These are phyloP conservation scores for Hemistola chrysoprasaria DNA, from an alignment of 2,888 invertebrate genomes.

Conservation along the genomic window DNA sequence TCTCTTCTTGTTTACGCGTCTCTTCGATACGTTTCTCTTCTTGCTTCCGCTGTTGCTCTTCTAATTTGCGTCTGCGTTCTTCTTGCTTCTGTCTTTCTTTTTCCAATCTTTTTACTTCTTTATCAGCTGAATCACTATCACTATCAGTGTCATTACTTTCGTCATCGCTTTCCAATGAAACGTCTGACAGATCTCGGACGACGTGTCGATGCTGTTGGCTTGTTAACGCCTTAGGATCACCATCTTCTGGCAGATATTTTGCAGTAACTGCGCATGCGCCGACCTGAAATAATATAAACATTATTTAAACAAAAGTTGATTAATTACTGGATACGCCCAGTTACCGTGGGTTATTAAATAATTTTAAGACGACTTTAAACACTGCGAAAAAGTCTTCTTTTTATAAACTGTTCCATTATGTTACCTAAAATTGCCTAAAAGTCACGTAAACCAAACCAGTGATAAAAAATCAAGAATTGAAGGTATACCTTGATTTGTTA, in stretches of 20 bases:
- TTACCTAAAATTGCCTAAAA: too few relatives aligned
- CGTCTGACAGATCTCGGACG: conserved; percentile 48
- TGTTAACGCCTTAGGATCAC: conserved; percentile 41
- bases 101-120: conserved; percentile 42
- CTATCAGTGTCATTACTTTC: conserved; percentile 38
- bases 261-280: conserved; percentile 64
- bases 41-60: conserved; percentile 31
- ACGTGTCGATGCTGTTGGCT: conserved; percentile 47
- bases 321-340: conserved; percentile 5
- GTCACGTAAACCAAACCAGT: conserved; percentile 1
- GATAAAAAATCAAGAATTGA: too few relatives aligned
- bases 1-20: conserved; percentile 35
- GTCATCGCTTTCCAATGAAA: conserved; percentile 41
- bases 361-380: too few relatives aligned
- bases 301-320: conserved; percentile 4
- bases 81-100: conserved; percentile 44
- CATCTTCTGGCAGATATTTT: conserved; percentile 69
- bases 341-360: too few relatives aligned
- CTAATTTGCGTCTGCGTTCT: conserved; percentile 32
- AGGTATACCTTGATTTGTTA: neutral
- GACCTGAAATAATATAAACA: conserved; percentile 50
- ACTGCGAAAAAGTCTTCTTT: too few relatives aligned
- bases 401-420: too few relatives aligned
- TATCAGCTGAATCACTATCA: conserved; percentile 38
- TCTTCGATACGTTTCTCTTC: conserved; percentile 39